phyloP scores from a whole-genome alignment of 2,888 invertebrate genomes.

The Corythucha ciliata region DNA sequence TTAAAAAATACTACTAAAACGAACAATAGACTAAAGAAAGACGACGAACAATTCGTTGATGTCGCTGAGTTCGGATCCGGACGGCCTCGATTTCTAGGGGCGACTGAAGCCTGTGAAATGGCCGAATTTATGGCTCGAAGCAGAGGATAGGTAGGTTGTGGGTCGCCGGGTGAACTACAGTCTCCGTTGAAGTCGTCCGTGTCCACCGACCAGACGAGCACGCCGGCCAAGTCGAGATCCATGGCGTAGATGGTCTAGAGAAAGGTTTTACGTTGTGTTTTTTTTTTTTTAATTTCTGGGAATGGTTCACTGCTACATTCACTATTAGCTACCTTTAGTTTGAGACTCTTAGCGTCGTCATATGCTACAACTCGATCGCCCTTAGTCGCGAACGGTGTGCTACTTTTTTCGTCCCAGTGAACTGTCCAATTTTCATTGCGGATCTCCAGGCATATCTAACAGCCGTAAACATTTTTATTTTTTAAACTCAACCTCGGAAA shows the following conservation, averaged over 20 bases:
- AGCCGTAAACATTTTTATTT: constrained; percentile 1
- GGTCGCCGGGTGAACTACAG: constrained; percentile 43
- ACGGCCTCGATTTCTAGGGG: background rate
- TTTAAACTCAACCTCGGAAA: background rate
- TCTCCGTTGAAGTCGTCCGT: constrained; percentile 75
- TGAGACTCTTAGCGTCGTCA: constrained; percentile 65
- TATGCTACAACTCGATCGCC: constrained; percentile 61
- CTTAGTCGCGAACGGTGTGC: constrained; percentile 54
- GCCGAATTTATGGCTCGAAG: constrained; percentile 64
- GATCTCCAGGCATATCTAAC: constrained; percentile 55
- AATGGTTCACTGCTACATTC: background rate
- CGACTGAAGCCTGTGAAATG: constrained; percentile 40
- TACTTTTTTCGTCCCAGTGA: constrained; percentile 58
- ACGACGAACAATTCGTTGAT: no score
- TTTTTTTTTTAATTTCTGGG: background rate
- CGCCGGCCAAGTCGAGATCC: constrained; percentile 58
- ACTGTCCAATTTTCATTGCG: constrained; percentile 56
- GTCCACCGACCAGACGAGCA: constrained; percentile 84
- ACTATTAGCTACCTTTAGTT: constrained; percentile 52
- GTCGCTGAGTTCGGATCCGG: no score
- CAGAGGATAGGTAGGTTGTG: constrained; percentile 48
- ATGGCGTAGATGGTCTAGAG: constrained; percentile 38
- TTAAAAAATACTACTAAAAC: no score
- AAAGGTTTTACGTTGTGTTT: background rate
- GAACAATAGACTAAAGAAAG: no score